Base-by-base conservation (phyloP, 1,140 invertebrate species). In the Trachelipus rathkii region DNA sequence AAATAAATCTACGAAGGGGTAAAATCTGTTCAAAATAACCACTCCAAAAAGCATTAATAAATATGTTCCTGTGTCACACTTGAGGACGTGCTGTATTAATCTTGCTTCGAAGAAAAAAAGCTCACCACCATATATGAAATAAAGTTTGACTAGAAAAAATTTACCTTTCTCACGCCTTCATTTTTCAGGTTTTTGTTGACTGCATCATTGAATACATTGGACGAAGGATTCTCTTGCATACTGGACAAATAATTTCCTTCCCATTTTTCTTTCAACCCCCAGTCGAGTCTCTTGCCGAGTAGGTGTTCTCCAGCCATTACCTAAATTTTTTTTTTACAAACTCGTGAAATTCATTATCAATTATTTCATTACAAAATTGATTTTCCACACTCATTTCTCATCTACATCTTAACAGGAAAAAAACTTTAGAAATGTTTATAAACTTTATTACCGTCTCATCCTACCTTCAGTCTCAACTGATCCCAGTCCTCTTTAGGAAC, bases 161-260 rank as follows among this genome's bases (percentile, higher is more conserved):
- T 33, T 33, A 91, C 88, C 45, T 87, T 86, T 75, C 89, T 89
- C 83, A 93, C 93, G 68, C 88, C 87, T 82, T 94, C 91, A 1
- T 87, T 88, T 81, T 91, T 90, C 80, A 89, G 90, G 68, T 95
- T 84, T 77, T 89, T 91, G 77, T 88, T 90, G 68, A 92, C 85
- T 75, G 91, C 91, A 15, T 88, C 85, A 72, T 89, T 90, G 85
- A 90, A 95, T n/a, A 89, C 85, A 44, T 89, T 85, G 71, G 88
- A 90, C 67, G 89, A 89, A 44, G 89, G 87, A 84, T 98, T 96
- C 83, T 97, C 95, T 46, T 88, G 87, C 44, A 89, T 87, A 68
- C 89, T 87, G 1, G 90, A 87, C 73, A 98, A 86, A 84, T 98
- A 98, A 86, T 98, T 96, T 44, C 96, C 96, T 79, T 92, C 88